Evolutionary conservation across 2,797 vertebrate species (phyloP).

Genomic region (Brachyrhaphis roseni): DNA sequence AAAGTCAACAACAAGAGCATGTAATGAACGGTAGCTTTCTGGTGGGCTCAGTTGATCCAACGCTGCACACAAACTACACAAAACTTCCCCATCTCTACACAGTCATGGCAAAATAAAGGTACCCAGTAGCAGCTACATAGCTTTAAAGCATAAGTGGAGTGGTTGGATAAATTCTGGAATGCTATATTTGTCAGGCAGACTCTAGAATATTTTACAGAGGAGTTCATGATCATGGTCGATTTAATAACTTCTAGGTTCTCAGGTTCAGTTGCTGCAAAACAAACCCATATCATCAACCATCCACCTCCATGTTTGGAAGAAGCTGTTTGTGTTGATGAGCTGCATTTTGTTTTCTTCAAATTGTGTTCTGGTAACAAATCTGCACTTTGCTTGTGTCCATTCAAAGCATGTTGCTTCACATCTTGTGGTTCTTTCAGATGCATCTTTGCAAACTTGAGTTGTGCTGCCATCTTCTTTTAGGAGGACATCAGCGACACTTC

Average conservation of each 20-base stretch:
- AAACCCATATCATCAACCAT: neutral
- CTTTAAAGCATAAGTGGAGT: neutral
- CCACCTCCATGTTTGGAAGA: neutral
- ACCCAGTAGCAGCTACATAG: neutral
- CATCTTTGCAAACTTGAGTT: neutral
- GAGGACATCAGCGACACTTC: neutral
- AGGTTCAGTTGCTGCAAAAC: neutral
- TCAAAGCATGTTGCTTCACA: neutral
- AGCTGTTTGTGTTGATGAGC: neutral
- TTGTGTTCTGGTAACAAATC: neutral
- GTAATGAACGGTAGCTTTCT: neutral
- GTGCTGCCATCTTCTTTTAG: neutral
- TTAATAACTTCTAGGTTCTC: neutral
- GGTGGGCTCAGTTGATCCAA: neutral
- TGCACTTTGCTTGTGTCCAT: neutral
- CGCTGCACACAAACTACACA: neutral
- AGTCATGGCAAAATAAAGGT: neutral
- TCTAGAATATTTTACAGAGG: neutral
- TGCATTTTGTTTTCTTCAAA: neutral
- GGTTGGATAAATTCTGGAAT: neutral
- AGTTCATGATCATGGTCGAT: neutral
- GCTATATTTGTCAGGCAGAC: neutral
- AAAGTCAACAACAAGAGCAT: conserved; percentile 4
- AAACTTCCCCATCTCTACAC: neutral
- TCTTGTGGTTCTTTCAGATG: neutral